phyloP scores from a whole-genome alignment of 1,140 invertebrate genomes.

The Stratiolaelaps scimitus region DNA sequence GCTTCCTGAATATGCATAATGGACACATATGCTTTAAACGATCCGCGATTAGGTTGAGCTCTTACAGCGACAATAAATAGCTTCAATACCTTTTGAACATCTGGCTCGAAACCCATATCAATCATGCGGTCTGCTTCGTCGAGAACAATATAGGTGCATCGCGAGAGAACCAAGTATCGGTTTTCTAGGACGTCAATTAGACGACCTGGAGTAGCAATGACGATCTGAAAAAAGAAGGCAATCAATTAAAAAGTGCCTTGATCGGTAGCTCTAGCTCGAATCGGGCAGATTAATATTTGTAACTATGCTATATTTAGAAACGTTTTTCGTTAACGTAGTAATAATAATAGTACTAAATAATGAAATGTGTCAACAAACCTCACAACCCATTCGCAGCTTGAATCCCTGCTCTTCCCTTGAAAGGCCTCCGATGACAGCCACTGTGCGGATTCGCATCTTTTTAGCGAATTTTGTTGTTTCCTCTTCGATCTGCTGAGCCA shows the following conservation, averaged over 20 bases:
- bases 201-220: conserved; percentile 99
- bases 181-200: conserved; percentile 98
- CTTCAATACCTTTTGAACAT: conserved; percentile 65
- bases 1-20: no score
- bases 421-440: conserved; percentile 93
- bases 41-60: no score
- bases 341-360: no score
- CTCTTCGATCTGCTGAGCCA: conserved; percentile 99
- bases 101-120: conserved; percentile 97
- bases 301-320: no score
- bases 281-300: no score
- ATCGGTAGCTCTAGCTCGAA: no score
- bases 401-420: conserved; percentile 98
- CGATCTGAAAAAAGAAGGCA: conserved; percentile 53
- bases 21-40: no score
- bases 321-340: no score
- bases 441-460: conserved; percentile 83
- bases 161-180: conserved; percentile 85
- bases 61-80: no score
- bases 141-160: conserved; percentile 61
- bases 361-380: conserved; percentile 55
- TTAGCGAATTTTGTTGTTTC: conserved; percentile 96
- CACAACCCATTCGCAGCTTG: conserved; percentile 85
- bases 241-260: neutral
- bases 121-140: conserved; percentile 93